phyloP scores from a whole-genome alignment of 2,113 vertebrate genomes.

The Colaptes auratus region DNA sequence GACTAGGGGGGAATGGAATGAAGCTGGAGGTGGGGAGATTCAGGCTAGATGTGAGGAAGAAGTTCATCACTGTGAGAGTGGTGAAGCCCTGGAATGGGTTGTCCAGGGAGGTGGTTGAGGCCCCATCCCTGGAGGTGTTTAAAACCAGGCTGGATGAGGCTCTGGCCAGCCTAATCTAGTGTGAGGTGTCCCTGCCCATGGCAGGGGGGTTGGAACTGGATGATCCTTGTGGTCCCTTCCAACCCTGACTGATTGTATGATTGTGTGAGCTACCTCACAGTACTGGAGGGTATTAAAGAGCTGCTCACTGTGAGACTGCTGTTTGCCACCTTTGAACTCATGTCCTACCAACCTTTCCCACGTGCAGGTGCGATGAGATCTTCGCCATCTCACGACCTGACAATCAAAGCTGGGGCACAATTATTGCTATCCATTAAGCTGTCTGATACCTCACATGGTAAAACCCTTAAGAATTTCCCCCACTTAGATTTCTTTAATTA shows the following conservation, averaged over 20 bases:
- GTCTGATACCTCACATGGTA: constrained; percentile 5
- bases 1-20: no score
- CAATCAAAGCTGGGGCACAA: not conserved
- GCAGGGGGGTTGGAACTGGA: no score
- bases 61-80: no score
- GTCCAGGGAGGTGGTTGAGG: no score
- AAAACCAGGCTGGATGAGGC: no score
- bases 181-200: no score
- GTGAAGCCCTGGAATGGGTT: no score
- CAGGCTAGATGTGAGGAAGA: no score
- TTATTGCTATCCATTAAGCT: constrained; percentile 7
- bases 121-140: no score
- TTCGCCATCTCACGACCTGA: not conserved
- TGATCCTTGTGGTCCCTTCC: no score
- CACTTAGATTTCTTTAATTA: constrained; percentile 6
- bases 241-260: not conserved
- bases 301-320: not conserved
- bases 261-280: not conserved
- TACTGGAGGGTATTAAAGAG: not conserved
- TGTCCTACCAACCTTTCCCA: not conserved
- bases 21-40: no score
- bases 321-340: not conserved
- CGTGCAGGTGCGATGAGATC: not conserved
- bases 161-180: no score
- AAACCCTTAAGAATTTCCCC: constrained; percentile 1